These are phyloP conservation scores for Capromys pilorides DNA, from an alignment of 2,797 vertebrate species.

Conservation along the genomic window DNA sequence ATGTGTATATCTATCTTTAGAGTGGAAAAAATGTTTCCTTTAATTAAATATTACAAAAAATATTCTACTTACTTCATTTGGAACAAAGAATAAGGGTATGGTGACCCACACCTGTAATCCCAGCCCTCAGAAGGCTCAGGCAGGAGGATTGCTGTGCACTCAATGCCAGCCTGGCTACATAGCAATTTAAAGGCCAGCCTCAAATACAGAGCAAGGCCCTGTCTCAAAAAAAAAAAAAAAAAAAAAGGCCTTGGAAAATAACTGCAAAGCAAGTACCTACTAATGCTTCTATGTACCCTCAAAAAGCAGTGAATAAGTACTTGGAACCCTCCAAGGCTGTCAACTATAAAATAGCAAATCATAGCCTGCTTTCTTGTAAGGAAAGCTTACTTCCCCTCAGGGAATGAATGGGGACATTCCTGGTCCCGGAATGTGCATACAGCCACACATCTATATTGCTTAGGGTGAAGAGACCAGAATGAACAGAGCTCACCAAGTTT, in stretches of 20 bases:
- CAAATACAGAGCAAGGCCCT: neutral
- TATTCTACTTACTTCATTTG: slow-evolving; percentile 76
- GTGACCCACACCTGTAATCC: neutral
- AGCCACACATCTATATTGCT: slow-evolving; percentile 67
- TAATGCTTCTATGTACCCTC: neutral
- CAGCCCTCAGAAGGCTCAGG: neutral
- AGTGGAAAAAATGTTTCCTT: slow-evolving; percentile 35
- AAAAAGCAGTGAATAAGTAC: slow-evolving; percentile 80
- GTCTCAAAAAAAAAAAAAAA: neutral
- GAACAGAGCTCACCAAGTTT: slow-evolving; percentile 37
- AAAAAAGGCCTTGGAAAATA: slow-evolving; percentile 62
- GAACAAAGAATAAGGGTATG: slow-evolving; percentile 64
- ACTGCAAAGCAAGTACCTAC: slow-evolving; percentile 57
- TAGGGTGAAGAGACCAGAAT: slow-evolving; percentile 43
- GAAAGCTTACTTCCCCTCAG: slow-evolving; percentile 55
- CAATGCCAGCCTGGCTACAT: neutral
- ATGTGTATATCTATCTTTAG: neutral
- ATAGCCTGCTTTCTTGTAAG: slow-evolving; percentile 30
- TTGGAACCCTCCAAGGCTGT: slow-evolving; percentile 65
- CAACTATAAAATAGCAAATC: slow-evolving; percentile 73
- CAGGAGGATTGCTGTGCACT: neutral
- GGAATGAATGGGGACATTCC: slow-evolving; percentile 51
- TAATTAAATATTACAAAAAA: slow-evolving; percentile 68
- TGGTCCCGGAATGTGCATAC: slow-evolving; percentile 66
- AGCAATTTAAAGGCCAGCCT: neutral